These are phyloP conservation scores for Myotis planiceps DNA, from an alignment of 2,797 vertebrate species.

Conservation along the genomic window DNA sequence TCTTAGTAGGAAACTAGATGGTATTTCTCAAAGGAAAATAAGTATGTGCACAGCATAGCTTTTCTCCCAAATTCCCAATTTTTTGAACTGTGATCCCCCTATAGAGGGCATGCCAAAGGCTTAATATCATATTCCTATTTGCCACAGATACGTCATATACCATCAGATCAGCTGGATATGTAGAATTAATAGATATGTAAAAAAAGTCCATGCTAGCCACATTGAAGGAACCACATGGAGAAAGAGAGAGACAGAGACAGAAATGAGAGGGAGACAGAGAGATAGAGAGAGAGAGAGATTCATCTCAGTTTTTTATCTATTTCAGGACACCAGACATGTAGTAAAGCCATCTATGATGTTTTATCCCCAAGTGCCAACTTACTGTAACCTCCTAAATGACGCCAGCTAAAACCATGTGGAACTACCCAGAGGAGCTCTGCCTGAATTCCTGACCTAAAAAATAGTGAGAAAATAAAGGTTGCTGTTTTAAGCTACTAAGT, in stretches of 20 bases:
- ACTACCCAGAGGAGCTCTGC: background rate
- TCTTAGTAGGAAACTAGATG: slow-evolving; percentile 17
- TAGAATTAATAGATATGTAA: background rate
- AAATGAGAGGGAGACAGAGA: too few relatives aligned
- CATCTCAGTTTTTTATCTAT: background rate
- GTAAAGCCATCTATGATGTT: background rate
- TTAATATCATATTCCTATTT: background rate
- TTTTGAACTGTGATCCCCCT: background rate
- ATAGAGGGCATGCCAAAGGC: background rate
- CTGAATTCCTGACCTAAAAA: background rate
- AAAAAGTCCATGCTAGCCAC: background rate
- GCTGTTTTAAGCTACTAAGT: background rate
- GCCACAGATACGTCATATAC: background rate
- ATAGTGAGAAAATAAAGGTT: background rate
- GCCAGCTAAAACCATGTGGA: background rate
- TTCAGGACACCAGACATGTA: background rate
- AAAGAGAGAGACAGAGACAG: background rate
- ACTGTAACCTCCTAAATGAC: background rate
- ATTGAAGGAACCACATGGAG: background rate
- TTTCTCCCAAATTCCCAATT: background rate
- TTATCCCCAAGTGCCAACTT: background rate
- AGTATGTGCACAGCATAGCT: background rate
- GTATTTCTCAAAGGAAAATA: background rate
- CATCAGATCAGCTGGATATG: background rate
- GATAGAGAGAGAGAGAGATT: background rate